A percentile compares a stretch with the other conserved stretches of the same genome.
phyloP scores from a whole-genome alignment of 2,113 vertebrate species.

The Carassius gibelio region DNA sequence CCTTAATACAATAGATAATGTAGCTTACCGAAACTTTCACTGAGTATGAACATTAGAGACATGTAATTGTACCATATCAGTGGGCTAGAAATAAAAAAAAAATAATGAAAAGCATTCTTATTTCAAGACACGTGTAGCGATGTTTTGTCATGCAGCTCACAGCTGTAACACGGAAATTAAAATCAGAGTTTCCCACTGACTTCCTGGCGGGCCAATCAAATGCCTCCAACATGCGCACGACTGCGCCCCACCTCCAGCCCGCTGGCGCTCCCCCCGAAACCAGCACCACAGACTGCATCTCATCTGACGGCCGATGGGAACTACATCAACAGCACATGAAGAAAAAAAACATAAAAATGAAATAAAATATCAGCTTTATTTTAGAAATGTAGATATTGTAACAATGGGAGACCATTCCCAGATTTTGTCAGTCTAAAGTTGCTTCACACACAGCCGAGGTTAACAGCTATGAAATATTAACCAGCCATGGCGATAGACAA shows the following conservation, averaged over 20 bases:
- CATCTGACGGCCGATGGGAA: conserved; percentile 12
- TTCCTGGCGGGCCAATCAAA: conserved; percentile 74
- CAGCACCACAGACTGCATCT: conserved; percentile 34
- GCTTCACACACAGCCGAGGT: conserved; percentile 40
- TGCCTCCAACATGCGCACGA: conserved; percentile 59
- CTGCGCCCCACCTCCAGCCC: conserved; percentile 10
- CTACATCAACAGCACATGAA: not conserved
- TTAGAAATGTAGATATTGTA: not conserved
- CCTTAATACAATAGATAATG: not conserved
- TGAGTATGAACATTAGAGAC: not conserved
- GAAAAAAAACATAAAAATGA: not conserved
- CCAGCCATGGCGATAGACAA: conserved; percentile 48
- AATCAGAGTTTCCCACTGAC: conserved; percentile 73
- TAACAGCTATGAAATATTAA: conserved; percentile 60
- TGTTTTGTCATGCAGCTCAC: conserved; percentile 74
- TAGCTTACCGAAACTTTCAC: not conserved
- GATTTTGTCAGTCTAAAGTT: conserved; percentile 47
- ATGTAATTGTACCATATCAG: not conserved
- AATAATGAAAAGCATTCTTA: not conserved
- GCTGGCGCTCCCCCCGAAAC: conserved; percentile 8
- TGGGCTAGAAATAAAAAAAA: not conserved
- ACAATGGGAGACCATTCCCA: conserved; percentile 29
- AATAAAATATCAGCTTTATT: not conserved
- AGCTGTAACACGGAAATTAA: conserved; percentile 73
- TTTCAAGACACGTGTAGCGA: conserved; percentile 65